Evolutionary conservation across 2,113 vertebrate genomes (phyloP).

Genomic region (Caloenas nicobarica): DNA sequence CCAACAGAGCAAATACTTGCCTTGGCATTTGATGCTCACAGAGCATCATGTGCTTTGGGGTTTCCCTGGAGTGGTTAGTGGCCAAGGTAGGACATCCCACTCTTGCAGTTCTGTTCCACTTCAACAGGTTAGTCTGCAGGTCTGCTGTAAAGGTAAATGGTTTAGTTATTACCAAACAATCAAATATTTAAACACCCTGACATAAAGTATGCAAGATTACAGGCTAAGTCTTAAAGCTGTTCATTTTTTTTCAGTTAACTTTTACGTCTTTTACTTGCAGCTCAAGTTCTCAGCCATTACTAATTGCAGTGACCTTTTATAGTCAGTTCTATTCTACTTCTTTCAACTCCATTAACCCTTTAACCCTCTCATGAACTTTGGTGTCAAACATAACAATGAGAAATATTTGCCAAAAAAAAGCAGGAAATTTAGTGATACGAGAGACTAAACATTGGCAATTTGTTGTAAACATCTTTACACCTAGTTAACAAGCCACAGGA

Average conservation of each 20-base stretch:
- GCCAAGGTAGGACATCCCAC: not conserved
- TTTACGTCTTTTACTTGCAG: not conserved
- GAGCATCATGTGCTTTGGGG: not conserved
- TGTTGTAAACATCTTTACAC: not conserved
- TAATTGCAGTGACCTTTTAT: not conserved
- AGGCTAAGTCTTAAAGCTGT: not conserved
- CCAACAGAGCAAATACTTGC: not conserved
- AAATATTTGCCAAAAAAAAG: not conserved
- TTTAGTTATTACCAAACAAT: not conserved
- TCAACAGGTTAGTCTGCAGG: not conserved
- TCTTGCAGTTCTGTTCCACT: not conserved
- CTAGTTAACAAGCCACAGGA: not conserved
- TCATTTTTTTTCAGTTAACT: not conserved
- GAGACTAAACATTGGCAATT: not conserved
- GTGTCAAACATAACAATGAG: not conserved
- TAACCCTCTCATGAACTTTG: not conserved
- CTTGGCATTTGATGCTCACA: not conserved
- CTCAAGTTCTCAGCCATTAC: not conserved
- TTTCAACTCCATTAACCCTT: not conserved
- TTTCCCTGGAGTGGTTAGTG: not conserved
- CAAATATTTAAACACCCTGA: not conserved
- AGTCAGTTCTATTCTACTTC: not conserved
- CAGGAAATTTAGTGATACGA: not conserved
- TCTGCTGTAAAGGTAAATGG: not conserved
- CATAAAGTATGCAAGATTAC: not conserved